These are phyloP conservation scores for Pseudomyrmex flavicornis DNA, from an alignment of 1,140 invertebrate species.

Conservation along the genomic window DNA sequence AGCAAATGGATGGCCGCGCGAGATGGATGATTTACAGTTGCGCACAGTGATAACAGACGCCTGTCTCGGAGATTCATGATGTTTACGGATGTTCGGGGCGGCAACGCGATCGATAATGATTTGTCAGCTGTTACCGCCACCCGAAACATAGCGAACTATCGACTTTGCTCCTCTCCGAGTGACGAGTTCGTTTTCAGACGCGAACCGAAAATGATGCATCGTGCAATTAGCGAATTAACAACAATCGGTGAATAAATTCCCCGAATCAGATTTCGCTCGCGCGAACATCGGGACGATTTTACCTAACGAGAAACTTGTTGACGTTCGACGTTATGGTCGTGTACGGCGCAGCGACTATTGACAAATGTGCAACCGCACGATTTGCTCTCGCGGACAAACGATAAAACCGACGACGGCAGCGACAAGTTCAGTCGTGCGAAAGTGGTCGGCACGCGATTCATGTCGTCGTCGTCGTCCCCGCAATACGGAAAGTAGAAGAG, in stretches of 20 bases:
- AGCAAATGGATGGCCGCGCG: conserved; percentile 38
- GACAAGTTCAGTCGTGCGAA: neutral
- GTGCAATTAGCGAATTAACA: neutral
- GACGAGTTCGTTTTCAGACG: neutral
- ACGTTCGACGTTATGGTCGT: neutral
- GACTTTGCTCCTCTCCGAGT: neutral
- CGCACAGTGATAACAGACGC: conserved; percentile 43
- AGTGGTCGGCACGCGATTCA: neutral
- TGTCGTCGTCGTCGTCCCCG: neutral
- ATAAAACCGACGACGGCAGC: neutral
- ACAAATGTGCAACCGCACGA: neutral
- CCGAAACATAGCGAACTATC: conserved; percentile 5
- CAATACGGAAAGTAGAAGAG: neutral
- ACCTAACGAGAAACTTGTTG: neutral
- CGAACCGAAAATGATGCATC: neutral
- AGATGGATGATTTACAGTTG: conserved; percentile 53
- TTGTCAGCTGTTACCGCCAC: conserved; percentile 33
- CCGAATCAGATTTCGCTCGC: neutral
- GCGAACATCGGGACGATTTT: neutral
- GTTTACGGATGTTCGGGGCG: conserved; percentile 40
- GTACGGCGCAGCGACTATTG: neutral
- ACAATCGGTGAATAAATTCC: neutral
- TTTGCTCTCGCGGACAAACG: neutral
- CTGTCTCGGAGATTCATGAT: conserved; percentile 56
- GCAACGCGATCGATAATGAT: conserved; percentile 48